phyloP scores from a whole-genome alignment of 2,113 vertebrate species.

The Podarcis raffonei region DNA sequence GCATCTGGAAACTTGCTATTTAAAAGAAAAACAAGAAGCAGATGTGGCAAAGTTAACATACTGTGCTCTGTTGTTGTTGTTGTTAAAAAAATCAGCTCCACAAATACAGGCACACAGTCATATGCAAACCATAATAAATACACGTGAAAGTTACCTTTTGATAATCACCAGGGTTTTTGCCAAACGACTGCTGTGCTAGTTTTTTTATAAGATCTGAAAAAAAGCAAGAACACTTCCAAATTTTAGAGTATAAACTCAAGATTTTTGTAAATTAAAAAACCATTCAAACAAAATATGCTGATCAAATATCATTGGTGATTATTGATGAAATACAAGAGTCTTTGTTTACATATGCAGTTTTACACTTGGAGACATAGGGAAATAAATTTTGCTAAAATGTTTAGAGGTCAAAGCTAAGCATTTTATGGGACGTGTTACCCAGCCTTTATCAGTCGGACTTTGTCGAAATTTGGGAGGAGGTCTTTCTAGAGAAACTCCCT shows the following conservation, averaged over 20 bases:
- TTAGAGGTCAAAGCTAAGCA: background rate
- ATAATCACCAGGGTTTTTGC: slow-evolving; percentile 81
- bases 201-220: slow-evolving; percentile 87
- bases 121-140: background rate
- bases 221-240: slow-evolving; percentile 61
- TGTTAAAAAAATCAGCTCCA: background rate
- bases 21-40: background rate
- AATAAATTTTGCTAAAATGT: background rate
- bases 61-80: background rate
- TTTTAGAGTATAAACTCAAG: slow-evolving; percentile 44
- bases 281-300: background rate
- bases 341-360: background rate
- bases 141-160: slow-evolving; percentile 85
- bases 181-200: slow-evolving; percentile 85
- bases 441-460: background rate
- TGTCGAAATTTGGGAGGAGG: background rate
- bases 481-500: background rate
- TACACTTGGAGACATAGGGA: background rate
- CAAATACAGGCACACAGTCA: background rate
- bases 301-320: background rate
- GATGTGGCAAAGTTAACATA: background rate
- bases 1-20: background rate
- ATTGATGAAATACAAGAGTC: background rate
- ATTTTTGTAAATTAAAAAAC: background rate
- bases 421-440: too few relatives aligned